Evolutionary conservation across 2,797 vertebrate genomes (phyloP), one percentile per base, ranked within the genome.

Genomic region (Agapornis canus): DNA sequence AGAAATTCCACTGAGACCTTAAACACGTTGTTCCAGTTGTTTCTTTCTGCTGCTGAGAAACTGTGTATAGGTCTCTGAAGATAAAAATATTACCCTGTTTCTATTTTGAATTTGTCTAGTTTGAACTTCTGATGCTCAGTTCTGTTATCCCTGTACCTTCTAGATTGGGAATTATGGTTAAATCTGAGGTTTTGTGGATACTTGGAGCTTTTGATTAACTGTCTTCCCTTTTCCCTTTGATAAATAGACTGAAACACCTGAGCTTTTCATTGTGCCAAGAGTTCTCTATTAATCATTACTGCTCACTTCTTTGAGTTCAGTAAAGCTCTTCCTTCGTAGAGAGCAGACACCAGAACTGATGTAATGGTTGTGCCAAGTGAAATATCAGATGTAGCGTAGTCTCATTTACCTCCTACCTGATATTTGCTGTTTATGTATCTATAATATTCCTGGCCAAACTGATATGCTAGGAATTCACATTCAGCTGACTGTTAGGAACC

Each of bases 1-100:
- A 96, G 91, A 96, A 89, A 91, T 95, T 96, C 92, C 94, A 92
- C 80, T 70, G 51, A 60, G 63, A 29, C 85, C 87, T 92, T 86
- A 73, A 82, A 86, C 66, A 65, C 1, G 0, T 75, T 61, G 70
- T 92, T 90, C 63, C 70, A 68, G 77, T 91, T 66, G 86, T 86
- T 94, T 80, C 70, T 57, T 48, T 69, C n/a, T 0, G 0, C 86
- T 90, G 45, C 60, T 25, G 64, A 77, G 85, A 89, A 52, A 42
- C 71, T 25, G 10, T 8, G 5, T 49, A 0, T 31, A 18, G 49
- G 29, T 26, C 52, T 31, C 22, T 89, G 39, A 76, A 90, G 59
- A 86, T 37, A 69, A 68, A 76, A 37, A 57, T 13, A 20, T 3
- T 37, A 1, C 37, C 27, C 31, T 66, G 1, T 78, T 83, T 78